Percentiles rank a stretch among this genome's conserved stretches.
These are phyloP conservation scores for Pyrrhura leucotis DNA, from an alignment of 2,797 vertebrate genomes.

Conservation along the genomic window DNA sequence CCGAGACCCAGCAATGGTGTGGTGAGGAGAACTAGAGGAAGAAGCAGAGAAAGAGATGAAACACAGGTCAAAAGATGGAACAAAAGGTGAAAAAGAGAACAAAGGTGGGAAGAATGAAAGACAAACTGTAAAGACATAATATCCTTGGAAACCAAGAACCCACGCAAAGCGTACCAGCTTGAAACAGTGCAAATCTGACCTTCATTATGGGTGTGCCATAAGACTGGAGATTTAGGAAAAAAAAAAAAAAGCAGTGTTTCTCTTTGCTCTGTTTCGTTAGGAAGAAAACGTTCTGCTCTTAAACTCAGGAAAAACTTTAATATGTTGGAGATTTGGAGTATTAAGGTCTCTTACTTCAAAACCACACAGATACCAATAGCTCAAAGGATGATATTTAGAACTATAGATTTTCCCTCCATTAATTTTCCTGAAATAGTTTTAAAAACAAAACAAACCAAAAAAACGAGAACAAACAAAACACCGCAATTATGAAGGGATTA, in stretches of 20 bases:
- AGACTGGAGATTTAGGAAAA: background rate
- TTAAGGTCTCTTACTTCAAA: background rate
- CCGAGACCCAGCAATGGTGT: accelerated
- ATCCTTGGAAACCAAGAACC: background rate
- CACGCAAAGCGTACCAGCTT: background rate
- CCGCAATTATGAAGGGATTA: background rate
- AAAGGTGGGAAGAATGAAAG: background rate
- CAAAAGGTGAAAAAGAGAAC: background rate
- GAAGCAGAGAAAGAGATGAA: background rate
- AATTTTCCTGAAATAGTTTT: background rate
- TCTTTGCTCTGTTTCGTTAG: background rate
- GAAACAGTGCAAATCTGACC: background rate
- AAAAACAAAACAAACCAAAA: background rate
- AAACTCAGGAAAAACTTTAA: background rate
- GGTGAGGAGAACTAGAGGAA: background rate
- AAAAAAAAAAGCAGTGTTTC: accelerated
- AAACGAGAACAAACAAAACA: accelerated
- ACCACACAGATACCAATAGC: background rate
- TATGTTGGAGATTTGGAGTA: background rate
- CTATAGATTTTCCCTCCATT: background rate
- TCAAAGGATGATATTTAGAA: background rate
- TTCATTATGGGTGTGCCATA: background rate
- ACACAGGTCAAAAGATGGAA: background rate
- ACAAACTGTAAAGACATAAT: background rate
- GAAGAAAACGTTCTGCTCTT: background rate